phyloP scores from a whole-genome alignment of 2,797 vertebrate species.

The Mormyrus hasselquistii region DNA sequence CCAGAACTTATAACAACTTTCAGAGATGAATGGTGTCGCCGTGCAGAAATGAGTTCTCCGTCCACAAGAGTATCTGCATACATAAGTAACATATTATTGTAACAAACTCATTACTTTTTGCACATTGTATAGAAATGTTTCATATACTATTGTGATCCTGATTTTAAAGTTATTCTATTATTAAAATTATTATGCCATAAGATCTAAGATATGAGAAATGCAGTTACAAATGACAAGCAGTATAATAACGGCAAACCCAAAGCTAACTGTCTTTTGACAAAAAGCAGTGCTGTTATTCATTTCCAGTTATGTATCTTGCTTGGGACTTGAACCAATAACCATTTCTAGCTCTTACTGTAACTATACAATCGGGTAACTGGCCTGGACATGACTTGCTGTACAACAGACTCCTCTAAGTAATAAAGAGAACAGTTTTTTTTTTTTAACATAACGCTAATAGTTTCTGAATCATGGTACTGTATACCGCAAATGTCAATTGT shows the following conservation, averaged over 20 bases:
- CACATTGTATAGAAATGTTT: not conserved
- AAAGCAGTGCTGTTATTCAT: not conserved
- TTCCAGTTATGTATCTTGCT: not conserved
- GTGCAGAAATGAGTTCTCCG: not conserved
- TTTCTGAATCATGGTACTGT: not conserved
- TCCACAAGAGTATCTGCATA: not conserved
- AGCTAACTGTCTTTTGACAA: not conserved
- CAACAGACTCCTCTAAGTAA: not conserved
- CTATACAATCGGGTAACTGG: not conserved
- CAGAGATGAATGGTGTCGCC: not conserved
- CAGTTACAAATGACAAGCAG: not conserved
- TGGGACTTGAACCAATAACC: not conserved
- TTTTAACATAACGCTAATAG: not conserved
- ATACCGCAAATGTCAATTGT: not conserved
- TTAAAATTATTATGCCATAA: not conserved
- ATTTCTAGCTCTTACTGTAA: not conserved
- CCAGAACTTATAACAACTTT: slow-evolving; percentile 15
- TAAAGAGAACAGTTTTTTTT: not conserved
- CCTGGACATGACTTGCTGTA: not conserved
- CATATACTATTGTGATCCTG: not conserved
- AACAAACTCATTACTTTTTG: not conserved
- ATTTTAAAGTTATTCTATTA: not conserved
- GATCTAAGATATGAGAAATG: not conserved
- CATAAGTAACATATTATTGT: not conserved
- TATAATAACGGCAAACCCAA: not conserved